Percentiles rank a stretch among this genome's conserved stretches.
These are phyloP conservation scores for Delphinus delphis DNA, from an alignment of 2,113 vertebrate genomes.

Conservation along the genomic window DNA sequence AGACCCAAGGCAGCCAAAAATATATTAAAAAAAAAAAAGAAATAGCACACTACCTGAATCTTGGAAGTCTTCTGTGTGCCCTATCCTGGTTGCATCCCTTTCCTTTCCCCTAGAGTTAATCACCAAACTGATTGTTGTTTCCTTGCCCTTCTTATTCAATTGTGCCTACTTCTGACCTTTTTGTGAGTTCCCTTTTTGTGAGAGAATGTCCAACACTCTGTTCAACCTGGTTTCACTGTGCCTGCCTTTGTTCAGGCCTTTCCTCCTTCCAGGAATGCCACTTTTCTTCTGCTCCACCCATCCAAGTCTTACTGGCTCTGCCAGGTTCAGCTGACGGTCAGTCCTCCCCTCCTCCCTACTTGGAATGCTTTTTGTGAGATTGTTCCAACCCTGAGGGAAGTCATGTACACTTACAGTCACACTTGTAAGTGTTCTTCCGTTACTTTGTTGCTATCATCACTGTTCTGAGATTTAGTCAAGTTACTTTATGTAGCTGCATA, in stretches of 20 bases:
- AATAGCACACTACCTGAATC: neutral
- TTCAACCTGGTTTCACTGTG: neutral
- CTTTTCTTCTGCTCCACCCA: neutral
- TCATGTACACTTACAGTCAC: neutral
- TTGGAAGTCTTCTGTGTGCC: neutral
- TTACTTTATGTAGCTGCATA: neutral
- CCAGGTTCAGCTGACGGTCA: neutral
- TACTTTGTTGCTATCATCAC: neutral
- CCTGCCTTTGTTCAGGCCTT: neutral
- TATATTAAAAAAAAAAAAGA: neutral
- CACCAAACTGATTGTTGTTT: neutral
- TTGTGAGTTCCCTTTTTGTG: neutral
- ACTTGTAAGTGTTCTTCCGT: neutral
- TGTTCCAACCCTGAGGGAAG: neutral
- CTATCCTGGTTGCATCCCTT: neutral
- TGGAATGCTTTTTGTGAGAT: neutral
- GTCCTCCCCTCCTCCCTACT: neutral
- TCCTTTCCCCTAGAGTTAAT: neutral
- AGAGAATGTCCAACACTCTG: neutral
- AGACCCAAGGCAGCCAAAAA: no score
- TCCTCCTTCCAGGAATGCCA: neutral
- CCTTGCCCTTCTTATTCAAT: neutral
- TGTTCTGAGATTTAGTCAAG: neutral
- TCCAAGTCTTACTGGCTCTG: neutral
- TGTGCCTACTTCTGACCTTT: neutral